A percentile compares a stretch with the other conserved stretches of the same genome.
These are phyloP conservation scores for Trogon melanurus DNA, from an alignment of 2,113 vertebrate species.

Conservation along the genomic window DNA sequence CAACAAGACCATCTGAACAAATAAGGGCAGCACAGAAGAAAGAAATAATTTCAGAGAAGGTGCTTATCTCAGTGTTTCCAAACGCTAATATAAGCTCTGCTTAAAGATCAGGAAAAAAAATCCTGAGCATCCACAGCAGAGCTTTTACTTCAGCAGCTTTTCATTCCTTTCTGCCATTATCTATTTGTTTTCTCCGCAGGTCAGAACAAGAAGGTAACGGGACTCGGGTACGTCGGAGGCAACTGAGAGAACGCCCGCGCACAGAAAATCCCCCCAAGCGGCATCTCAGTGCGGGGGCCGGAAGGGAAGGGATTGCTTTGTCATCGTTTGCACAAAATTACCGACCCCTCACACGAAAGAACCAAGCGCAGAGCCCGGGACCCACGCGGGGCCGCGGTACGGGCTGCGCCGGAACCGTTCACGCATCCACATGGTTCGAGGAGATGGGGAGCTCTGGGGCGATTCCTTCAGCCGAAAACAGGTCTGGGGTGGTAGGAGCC, in stretches of 20 bases:
- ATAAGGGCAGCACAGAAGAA: not conserved
- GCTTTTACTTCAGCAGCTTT: not conserved
- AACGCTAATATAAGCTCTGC: not conserved
- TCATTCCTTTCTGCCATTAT: not conserved
- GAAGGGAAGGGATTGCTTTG: not conserved
- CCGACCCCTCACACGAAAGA: not conserved
- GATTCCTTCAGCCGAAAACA: not conserved
- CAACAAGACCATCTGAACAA: not conserved
- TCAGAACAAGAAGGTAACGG: not conserved
- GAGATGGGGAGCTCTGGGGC: not conserved
- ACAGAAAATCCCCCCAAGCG: not conserved
- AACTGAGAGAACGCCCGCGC: not conserved
- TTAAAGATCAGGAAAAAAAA: not conserved
- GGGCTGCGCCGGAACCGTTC: not conserved
- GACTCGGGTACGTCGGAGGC: not conserved
- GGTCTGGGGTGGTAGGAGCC: slow-evolving; percentile 78
- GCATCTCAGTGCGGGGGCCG: not conserved
- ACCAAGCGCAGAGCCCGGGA: not conserved
- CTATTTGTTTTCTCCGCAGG: not conserved
- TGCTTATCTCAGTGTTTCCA: not conserved
- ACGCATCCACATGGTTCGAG: not conserved
- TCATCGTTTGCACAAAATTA: not conserved
- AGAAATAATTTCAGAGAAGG: not conserved
- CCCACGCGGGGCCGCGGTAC: not conserved
- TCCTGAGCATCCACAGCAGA: not conserved